A percentile compares a stretch with the other conserved stretches of the same genome.
phyloP scores from a whole-genome alignment of 2,888 invertebrate genomes.

The Cotesia congregata region DNA sequence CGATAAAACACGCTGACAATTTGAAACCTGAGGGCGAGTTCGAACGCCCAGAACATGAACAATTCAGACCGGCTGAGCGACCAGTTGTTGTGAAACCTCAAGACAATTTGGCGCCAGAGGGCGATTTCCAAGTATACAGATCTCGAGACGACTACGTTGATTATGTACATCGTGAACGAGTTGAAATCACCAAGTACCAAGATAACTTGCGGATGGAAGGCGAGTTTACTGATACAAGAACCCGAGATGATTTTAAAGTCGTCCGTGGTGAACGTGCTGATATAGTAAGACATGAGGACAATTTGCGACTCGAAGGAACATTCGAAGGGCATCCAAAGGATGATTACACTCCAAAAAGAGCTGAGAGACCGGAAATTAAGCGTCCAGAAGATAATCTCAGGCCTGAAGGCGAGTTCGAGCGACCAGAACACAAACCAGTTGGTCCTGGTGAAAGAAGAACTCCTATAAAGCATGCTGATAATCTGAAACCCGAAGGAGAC shows the following conservation, averaged over 20 bases:
- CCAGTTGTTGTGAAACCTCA: conserved; percentile 63
- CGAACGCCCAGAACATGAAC: conserved; percentile 71
- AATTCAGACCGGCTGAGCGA: conserved; percentile 64
- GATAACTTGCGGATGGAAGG: conserved; percentile 80
- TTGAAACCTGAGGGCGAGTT: conserved; percentile 69
- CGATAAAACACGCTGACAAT: conserved; percentile 68
- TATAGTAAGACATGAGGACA: conserved; percentile 70
- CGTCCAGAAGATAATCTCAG: conserved; percentile 69
- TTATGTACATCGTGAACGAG: conserved; percentile 72
- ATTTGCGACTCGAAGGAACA: conserved; percentile 74
- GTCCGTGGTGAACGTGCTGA: conserved; percentile 70
- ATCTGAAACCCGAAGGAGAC: conserved; percentile 74
- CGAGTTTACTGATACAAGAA: conserved; percentile 71
- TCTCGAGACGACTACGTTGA: conserved; percentile 74
- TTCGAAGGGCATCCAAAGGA: conserved; percentile 72
- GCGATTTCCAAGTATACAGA: conserved; percentile 71
- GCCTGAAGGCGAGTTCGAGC: conserved; percentile 70
- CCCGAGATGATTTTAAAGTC: conserved; percentile 74
- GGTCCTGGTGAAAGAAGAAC: conserved; percentile 68
- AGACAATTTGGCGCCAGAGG: conserved; percentile 73
- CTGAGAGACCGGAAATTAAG: conserved; percentile 68
- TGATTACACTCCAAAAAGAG: conserved; percentile 60
- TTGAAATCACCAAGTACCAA: conserved; percentile 70
- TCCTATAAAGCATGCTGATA: conserved; percentile 73
- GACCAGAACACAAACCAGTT: conserved; percentile 53